These are phyloP conservation scores for Bombus soroeensis DNA, from an alignment of 1,140 invertebrate species.

Conservation along the genomic window DNA sequence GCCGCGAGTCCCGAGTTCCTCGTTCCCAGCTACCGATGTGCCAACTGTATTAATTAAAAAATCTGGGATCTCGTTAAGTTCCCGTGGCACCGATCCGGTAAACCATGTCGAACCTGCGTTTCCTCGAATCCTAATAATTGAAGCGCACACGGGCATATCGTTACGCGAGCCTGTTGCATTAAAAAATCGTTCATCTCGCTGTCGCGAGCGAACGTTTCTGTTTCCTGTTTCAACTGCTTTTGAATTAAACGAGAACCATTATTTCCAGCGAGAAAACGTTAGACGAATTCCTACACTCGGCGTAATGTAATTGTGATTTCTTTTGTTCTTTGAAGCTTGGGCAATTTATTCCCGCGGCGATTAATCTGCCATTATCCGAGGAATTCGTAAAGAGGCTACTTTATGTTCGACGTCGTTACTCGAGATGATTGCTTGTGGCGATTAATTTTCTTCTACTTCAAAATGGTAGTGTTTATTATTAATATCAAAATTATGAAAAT, in stretches of 20 bases:
- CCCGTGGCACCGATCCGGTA: slow-evolving; percentile 69
- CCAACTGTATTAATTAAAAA: slow-evolving; percentile 70
- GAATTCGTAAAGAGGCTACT: neutral
- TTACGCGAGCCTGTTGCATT: neutral
- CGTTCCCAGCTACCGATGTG: slow-evolving; percentile 71
- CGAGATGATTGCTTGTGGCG: neutral
- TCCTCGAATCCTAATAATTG: slow-evolving; percentile 55
- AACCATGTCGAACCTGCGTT: slow-evolving; percentile 57
- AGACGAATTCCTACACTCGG: too few relatives aligned
- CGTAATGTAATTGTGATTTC: neutral
- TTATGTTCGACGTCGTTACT: neutral
- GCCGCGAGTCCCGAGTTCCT: slow-evolving; percentile 39
- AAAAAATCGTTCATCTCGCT: slow-evolving; percentile 5
- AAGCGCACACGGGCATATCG: neutral
- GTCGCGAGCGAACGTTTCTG: neutral
- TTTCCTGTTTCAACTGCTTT: slow-evolving; percentile 19
- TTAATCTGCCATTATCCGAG: slow-evolving; percentile 10
- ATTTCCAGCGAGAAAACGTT: neutral
- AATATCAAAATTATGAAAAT: neutral
- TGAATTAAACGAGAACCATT: slow-evolving; percentile 9
- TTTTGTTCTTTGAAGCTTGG: neutral
- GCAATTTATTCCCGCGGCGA: neutral
- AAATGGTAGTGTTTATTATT: too few relatives aligned
- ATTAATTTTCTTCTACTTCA: neutral
- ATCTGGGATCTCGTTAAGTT: slow-evolving; percentile 69